Base-by-base conservation (phyloP, 2,113 vertebrate species). In the Anthoscopus minutus region DNA sequence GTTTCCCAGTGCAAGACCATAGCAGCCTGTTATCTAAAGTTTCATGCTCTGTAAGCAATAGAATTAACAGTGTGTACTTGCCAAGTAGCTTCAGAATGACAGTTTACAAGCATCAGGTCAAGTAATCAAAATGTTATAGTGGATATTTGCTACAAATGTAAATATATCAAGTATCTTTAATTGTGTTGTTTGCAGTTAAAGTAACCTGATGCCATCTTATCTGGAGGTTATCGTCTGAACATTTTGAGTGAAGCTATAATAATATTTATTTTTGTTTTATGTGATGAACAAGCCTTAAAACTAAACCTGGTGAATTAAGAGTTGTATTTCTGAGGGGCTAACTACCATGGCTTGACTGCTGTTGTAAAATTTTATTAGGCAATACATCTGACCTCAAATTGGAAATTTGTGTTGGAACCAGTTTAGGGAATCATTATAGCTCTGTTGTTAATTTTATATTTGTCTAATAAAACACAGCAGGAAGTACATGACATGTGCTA, bases 361-460 rank as follows among this genome's bases (percentile, higher is more conserved):
- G 97, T 96, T 98, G 98, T 99, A 99, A 99, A 99, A 97, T 98
- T 99, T 99, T 99, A 99, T 98, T 98, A 98, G 98, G 98, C 96
- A 97, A 96, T 98, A 97, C 98, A 98, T 98, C 98, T 98, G 98
- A 99, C 98, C 98, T 98, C 98, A 98, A 98, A 98, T 98, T 99
- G 98, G 98, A 98, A 98, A 99, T 99, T 98, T 98, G 98, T 98
- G 98, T 98, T 98, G 98, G 98, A 99, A 98, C 97, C 95, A 92
- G 98, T 96, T 97, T 98, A 98, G 97, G 97, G 98, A 98, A 98
- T 98, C 98, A 98, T 99, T 98, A 98, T 96, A 98, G 97, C 97
- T 98, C 98, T 99, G 99, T 97, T 99, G 99, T 99, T 99, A 99
- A 99, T 99, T 99, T 99, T 99, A 99, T 98, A 99, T 98, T 98